A percentile compares a stretch with the other conserved stretches of the same genome.
These are phyloP conservation scores for Julus scandinavius DNA, from an alignment of 2,888 invertebrate genomes.

Conservation along the genomic window DNA sequence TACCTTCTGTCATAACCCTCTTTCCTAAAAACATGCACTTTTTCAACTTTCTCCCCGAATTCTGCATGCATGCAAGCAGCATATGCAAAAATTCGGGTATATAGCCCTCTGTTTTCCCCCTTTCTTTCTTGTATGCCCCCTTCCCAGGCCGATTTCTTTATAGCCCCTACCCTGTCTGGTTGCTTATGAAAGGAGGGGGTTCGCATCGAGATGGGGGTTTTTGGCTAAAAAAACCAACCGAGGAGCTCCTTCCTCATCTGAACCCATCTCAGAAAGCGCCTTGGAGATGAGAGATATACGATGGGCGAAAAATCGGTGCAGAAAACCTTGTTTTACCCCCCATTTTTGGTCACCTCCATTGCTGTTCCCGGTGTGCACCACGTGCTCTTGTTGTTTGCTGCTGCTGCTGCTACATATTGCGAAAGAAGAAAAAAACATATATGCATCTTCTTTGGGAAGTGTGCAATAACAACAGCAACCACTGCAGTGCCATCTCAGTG, in stretches of 20 bases:
- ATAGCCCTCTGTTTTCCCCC: slow-evolving; percentile 21
- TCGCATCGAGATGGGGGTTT: background rate
- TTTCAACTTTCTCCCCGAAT: slow-evolving; percentile 40
- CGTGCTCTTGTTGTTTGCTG: slow-evolving; percentile 22
- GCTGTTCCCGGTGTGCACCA: background rate
- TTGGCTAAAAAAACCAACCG: background rate
- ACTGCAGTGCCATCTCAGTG: slow-evolving; percentile 43
- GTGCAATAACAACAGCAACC: slow-evolving; percentile 14
- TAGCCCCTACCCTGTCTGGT: slow-evolving; percentile 39
- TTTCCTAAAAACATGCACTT: slow-evolving; percentile 29
- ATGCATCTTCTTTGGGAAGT: background rate
- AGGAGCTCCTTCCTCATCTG: background rate
- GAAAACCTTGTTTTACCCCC: background rate
- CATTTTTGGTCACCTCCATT: slow-evolving; percentile 19
- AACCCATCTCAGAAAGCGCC: background rate
- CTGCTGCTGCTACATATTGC: background rate
- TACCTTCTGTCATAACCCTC: slow-evolving; percentile 45
- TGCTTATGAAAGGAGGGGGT: slow-evolving; percentile 31
- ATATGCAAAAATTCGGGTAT: slow-evolving; percentile 17
- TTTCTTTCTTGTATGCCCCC: slow-evolving; percentile 28
- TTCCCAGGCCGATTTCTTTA: background rate
- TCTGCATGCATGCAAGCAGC: background rate
- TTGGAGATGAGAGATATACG: background rate
- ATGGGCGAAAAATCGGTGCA: background rate
- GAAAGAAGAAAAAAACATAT: background rate